Conservation (phyloP, 2,888 invertebrate genomes). For the Salpingus planirostris region DNA sequence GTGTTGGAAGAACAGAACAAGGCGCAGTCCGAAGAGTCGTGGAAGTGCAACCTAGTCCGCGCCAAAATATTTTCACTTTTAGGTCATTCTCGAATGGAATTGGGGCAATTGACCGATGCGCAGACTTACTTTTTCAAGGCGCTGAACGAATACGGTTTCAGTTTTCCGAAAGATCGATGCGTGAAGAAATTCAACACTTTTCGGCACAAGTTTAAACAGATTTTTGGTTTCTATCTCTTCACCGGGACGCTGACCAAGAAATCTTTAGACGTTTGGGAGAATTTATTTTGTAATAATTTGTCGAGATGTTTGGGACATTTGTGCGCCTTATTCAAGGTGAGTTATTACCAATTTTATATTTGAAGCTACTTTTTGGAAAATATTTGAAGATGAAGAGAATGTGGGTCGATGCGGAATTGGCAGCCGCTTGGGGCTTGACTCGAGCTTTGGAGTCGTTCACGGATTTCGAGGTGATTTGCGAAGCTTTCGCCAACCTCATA, state of each 20-base stretch:
- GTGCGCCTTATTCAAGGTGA: constrained; percentile 40
- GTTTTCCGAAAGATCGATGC: constrained; percentile 33
- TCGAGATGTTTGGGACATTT: constrained; percentile 41
- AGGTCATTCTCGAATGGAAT: constrained; percentile 39
- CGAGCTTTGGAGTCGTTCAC: constrained; percentile 45
- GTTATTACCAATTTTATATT: constrained; percentile 1
- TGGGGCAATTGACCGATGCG: constrained; percentile 39
- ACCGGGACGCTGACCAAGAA: constrained; percentile 24
- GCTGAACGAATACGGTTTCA: constrained; percentile 36
- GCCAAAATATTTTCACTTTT: constrained; percentile 42
- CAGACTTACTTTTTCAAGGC: constrained; percentile 34
- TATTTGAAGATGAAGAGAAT: constrained; percentile 20
- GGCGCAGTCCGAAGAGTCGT: constrained; percentile 29
- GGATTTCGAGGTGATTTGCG: constrained; percentile 47
- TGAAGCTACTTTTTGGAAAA: not conserved
- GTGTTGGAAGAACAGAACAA: constrained; percentile 6
- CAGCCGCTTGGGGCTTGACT: constrained; percentile 50
- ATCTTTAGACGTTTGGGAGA: constrained; percentile 31
- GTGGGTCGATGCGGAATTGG: constrained; percentile 45
- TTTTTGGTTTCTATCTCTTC: constrained; percentile 30
- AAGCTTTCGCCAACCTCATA: constrained; percentile 48
- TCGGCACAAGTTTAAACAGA: constrained; percentile 30
- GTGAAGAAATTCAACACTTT: constrained; percentile 25
- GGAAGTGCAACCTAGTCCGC: constrained; percentile 36
- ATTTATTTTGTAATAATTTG: constrained; percentile 41